Evolutionary conservation across 2,113 vertebrate species (phyloP).

Genomic region (Ptilorrhoa leucosticta): DNA sequence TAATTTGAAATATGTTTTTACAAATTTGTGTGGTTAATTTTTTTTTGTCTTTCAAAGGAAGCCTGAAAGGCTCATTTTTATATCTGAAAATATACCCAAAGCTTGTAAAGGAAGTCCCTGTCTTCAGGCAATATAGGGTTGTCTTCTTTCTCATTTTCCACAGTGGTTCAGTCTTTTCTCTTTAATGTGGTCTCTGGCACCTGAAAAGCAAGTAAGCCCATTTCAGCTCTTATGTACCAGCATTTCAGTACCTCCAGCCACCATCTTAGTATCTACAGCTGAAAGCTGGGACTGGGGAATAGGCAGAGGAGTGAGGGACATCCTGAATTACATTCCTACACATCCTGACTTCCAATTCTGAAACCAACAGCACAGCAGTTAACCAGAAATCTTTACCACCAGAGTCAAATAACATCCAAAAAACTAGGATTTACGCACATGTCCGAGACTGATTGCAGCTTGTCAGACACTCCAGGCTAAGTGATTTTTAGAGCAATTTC

Average conservation of each 20-base stretch:
- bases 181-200: constrained; percentile 28
- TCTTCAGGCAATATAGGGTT: constrained; percentile 52
- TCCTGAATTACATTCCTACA: not conserved
- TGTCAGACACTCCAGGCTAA: constrained; percentile 56
- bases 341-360: not conserved
- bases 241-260: not conserved
- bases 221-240: not conserved
- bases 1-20: not conserved
- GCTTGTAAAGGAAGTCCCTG: constrained; percentile 31
- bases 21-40: not conserved
- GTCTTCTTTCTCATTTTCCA: constrained; percentile 53
- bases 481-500: constrained; percentile 77
- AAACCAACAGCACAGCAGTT: constrained; percentile 13
- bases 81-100: not conserved
- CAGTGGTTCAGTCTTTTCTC: not conserved
- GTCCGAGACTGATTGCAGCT: constrained; percentile 66
- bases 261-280: not conserved
- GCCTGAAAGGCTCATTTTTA: constrained; percentile 10
- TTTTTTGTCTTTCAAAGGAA: not conserved
- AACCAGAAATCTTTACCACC: constrained; percentile 45
- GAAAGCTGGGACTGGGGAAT: not conserved
- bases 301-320: not conserved
- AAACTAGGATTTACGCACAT: constrained; percentile 62
- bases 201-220: not conserved
- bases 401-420: constrained; percentile 67